Conservation (phyloP, 2,888 invertebrate species). For the Netelia fuscicornis region DNA sequence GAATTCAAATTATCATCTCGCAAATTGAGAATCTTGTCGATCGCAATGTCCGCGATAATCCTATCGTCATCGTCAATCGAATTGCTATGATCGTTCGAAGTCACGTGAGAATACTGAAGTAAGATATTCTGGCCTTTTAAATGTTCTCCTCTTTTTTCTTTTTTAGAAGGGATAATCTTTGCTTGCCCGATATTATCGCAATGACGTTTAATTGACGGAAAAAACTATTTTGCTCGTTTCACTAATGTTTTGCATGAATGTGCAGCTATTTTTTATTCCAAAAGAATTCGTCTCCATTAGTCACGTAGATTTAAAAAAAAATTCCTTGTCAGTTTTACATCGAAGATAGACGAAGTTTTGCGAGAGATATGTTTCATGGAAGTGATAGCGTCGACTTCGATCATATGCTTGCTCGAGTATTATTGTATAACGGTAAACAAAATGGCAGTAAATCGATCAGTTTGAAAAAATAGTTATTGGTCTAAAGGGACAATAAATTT, state of each 20-base stretch:
- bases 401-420: constrained; percentile 19
- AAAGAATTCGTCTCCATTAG: no score
- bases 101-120: constrained; percentile 76
- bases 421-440: constrained; percentile 11
- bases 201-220: no score
- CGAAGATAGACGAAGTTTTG: constrained; percentile 2
- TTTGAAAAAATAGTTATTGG: neutral
- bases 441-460: neutral
- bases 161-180: neutral
- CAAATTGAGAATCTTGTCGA: constrained; percentile 69
- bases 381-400: constrained; percentile 15
- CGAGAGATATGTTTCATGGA: constrained; percentile 13
- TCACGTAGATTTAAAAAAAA: neutral
- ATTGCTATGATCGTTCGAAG: constrained; percentile 72
- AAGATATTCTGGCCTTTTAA: constrained; percentile 11
- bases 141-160: no score
- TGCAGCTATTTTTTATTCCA: no score
- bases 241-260: no score
- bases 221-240: no score
- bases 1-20: constrained; percentile 65
- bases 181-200: no score
- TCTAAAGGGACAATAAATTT: neutral
- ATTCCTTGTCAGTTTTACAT: constrained; percentile 7
- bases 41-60: neutral
- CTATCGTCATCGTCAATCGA: constrained; percentile 6